Conservation (phyloP, 2,888 invertebrate species). For the Syritta pipiens region DNA sequence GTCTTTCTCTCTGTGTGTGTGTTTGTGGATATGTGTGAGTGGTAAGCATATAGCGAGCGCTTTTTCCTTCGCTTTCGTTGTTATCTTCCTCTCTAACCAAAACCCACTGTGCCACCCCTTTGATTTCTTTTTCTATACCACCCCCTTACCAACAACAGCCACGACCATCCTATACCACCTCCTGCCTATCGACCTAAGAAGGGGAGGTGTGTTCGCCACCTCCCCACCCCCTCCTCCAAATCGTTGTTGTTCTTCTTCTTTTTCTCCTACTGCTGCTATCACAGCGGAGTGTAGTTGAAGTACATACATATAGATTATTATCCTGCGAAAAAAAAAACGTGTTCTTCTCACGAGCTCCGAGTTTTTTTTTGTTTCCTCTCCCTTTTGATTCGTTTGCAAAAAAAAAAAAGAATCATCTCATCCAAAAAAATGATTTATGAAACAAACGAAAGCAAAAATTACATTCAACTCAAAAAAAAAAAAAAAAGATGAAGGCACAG, state of each 20-base stretch:
- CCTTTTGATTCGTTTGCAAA: slow-evolving; percentile 4
- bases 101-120: background rate
- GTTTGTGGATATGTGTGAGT: background rate
- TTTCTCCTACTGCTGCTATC: background rate
- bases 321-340: slow-evolving; percentile 45
- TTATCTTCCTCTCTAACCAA: slow-evolving; percentile 11
- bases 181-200: too few relatives aligned
- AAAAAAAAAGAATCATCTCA: background rate
- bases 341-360: slow-evolving; percentile 17
- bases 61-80: slow-evolving; percentile 31
- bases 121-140: background rate
- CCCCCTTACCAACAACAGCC: too few relatives aligned
- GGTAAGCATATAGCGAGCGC: background rate
- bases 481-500: too few relatives aligned
- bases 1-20: too few relatives aligned
- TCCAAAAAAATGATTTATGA: slow-evolving; percentile 4
- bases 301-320: slow-evolving; percentile 4
- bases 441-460: slow-evolving; percentile 1
- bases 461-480: background rate
- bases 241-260: background rate
- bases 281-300: slow-evolving; percentile 6
- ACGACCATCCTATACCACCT: too few relatives aligned
- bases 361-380: slow-evolving; percentile 3
- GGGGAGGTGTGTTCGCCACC: too few relatives aligned
- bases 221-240: background rate